Evolutionary conservation across 2,797 vertebrate species (phyloP).

Genomic region (Loris lydekkerianus): DNA sequence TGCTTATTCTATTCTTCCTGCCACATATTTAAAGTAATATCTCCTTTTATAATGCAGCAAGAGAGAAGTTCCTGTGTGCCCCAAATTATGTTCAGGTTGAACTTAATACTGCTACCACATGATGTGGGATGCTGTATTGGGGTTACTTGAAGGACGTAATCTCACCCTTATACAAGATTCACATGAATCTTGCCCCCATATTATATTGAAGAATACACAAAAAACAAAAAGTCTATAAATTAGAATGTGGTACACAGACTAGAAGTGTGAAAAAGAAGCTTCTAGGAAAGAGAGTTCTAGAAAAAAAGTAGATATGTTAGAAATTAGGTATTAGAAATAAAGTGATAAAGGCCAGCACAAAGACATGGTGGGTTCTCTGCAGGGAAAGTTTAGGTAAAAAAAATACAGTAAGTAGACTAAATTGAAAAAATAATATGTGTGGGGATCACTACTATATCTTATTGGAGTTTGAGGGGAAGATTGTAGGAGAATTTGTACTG

Average conservation of each 20-base stretch:
- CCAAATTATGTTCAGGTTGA: not conserved
- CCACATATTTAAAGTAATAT: not conserved
- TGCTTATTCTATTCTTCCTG: not conserved
- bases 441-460: not conserved
- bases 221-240: not conserved
- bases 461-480: not conserved
- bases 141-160: not conserved
- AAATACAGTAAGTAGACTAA: not conserved
- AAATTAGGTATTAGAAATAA: not conserved
- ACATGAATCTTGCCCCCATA: not conserved
- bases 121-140: not conserved
- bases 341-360: not conserved
- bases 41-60: not conserved
- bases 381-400: not conserved
- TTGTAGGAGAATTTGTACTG: not conserved
- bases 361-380: not conserved
- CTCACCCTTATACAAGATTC: not conserved
- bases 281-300: not conserved
- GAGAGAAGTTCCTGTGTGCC: not conserved
- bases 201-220: not conserved
- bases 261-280: not conserved
- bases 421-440: not conserved
- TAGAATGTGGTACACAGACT: not conserved
- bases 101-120: not conserved
- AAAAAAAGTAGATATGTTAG: not conserved